Evolutionary conservation across 2,797 vertebrate genomes (phyloP).

Genomic region (Pipistrellus pipistrellus): DNA sequence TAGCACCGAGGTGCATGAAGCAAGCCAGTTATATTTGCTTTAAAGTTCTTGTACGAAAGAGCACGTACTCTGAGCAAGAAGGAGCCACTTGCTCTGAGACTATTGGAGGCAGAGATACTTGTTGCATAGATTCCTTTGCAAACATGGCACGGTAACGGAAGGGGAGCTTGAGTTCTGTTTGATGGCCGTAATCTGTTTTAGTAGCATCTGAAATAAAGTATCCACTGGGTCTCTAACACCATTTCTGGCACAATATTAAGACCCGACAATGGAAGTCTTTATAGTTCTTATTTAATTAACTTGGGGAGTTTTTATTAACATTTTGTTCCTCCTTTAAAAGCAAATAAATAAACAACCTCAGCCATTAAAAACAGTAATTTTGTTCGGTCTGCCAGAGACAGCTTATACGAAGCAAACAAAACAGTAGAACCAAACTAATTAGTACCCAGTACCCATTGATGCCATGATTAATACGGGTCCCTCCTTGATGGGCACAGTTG

Average conservation of each 20-base stretch:
- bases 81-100: background rate
- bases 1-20: constrained; percentile 4
- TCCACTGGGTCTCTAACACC: background rate
- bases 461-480: constrained; percentile 23
- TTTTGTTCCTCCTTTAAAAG: constrained; percentile 39
- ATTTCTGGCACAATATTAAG: background rate
- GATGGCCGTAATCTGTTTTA: background rate
- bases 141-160: constrained; percentile 43
- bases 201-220: constrained; percentile 48
- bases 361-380: constrained; percentile 41
- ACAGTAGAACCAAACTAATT: background rate
- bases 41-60: constrained; percentile 56
- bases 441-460: background rate
- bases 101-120: background rate
- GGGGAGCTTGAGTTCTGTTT: constrained; percentile 39
- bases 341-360: background rate
- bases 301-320: constrained; percentile 50
- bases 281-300: constrained; percentile 38
- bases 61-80: background rate
- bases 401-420: constrained; percentile 29
- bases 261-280: constrained; percentile 25
- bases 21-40: constrained; percentile 29
- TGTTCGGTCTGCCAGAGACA: background rate
- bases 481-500: background rate
- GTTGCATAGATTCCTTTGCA: constrained; percentile 18